phyloP scores from a whole-genome alignment of 37 sponge, comb jelly and placozoan genomes.

The Lycopodina hypogea region DNA sequence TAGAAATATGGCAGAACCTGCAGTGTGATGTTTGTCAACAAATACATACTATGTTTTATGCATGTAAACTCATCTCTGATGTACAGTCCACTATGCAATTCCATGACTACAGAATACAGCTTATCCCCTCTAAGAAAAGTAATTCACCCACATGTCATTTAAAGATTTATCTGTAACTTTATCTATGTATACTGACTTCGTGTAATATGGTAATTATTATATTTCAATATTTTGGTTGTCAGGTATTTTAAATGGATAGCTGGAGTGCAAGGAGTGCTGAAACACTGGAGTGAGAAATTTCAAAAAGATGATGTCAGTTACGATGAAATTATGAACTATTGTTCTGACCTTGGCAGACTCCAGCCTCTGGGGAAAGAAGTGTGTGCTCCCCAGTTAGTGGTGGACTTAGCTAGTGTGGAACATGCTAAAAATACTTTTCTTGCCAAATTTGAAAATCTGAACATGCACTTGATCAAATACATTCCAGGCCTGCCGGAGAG shows the following conservation, averaged over 20 bases:
- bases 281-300: slow-evolving; percentile 44
- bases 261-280: slow-evolving; percentile 26
- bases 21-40: too few species aligned
- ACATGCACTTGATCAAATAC: slow-evolving; percentile 30
- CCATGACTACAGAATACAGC: too few species aligned
- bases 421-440: slow-evolving; percentile 14
- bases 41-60: too few species aligned
- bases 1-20: too few species aligned
- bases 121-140: too few species aligned
- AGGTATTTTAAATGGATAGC: slow-evolving; percentile 69
- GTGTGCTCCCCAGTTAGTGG: slow-evolving; percentile 17
- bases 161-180: too few species aligned
- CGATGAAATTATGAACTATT: slow-evolving; percentile 55
- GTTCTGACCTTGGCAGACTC: slow-evolving; percentile 4
- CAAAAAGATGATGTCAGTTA: slow-evolving; percentile 22
- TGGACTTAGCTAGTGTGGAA: slow-evolving; percentile 3
- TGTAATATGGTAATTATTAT: too few species aligned
- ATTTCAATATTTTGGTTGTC: background rate
- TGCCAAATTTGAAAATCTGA: slow-evolving; percentile 30
- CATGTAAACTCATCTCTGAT: too few species aligned
- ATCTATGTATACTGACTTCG: too few species aligned
- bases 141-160: too few species aligned
- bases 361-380: slow-evolving; percentile 21
- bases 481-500: slow-evolving; percentile 42
- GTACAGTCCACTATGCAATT: too few species aligned